Conservation (phyloP, 2,888 invertebrate genomes). For the Scaptomyza reducta region DNA sequence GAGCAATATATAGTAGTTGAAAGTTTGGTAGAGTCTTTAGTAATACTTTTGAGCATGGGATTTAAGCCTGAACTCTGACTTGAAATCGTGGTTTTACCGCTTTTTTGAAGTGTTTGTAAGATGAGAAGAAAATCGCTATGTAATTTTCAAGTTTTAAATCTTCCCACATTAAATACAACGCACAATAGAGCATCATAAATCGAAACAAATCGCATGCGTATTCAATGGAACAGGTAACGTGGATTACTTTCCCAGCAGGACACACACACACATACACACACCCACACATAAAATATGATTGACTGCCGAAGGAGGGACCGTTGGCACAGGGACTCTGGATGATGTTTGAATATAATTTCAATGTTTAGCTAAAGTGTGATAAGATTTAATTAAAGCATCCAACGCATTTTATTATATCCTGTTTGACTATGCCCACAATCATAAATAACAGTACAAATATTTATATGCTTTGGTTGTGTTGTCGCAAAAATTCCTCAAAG, state of each 20-base stretch:
- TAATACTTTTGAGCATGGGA: too few relatives aligned
- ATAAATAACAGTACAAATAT: conserved; percentile 56
- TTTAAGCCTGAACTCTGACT: too few relatives aligned
- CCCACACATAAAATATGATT: conserved; percentile 2
- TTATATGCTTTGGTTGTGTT: conserved; percentile 58
- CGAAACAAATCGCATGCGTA: not conserved
- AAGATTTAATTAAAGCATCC: conserved; percentile 45
- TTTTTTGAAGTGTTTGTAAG: too few relatives aligned
- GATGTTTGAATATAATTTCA: conserved; percentile 26
- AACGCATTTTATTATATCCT: conserved; percentile 46
- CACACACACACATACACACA: not conserved
- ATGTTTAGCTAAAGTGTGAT: conserved; percentile 31
- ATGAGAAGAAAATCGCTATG: too few relatives aligned
- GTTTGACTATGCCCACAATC: conserved; percentile 37
- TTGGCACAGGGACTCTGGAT: not conserved
- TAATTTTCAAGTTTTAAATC: too few relatives aligned
- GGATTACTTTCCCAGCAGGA: not conserved
- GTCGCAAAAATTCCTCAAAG: conserved; percentile 44
- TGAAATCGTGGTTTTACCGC: too few relatives aligned
- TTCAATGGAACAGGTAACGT: conserved; percentile 1
- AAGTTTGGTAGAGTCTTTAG: too few relatives aligned
- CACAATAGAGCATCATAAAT: conserved; percentile 3
- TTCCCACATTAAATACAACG: too few relatives aligned
- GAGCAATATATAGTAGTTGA: too few relatives aligned
- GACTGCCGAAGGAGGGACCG: not conserved